phyloP scores from a whole-genome alignment of 53 echinoderm and acorn worm species.

The Patiria pectinifera region DNA sequence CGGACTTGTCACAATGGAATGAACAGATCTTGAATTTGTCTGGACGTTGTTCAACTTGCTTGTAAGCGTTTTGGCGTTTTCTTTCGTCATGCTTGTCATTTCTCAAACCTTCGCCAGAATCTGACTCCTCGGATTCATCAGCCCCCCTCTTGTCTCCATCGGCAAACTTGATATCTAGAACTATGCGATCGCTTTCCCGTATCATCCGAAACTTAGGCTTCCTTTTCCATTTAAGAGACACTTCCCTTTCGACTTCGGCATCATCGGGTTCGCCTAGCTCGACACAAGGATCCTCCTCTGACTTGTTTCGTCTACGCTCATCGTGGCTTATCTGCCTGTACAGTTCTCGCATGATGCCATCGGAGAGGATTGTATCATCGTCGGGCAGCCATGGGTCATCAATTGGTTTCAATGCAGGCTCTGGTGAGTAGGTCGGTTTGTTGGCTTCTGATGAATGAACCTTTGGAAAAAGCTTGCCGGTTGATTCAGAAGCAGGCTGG shows the following conservation, averaged over 20 bases:
- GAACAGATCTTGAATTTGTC: slow-evolving; percentile 53
- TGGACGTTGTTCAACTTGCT: slow-evolving; percentile 4
- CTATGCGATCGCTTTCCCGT: slow-evolving; percentile 22
- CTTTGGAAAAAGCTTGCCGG: neutral
- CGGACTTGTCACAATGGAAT: slow-evolving; percentile 47
- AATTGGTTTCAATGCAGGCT: neutral
- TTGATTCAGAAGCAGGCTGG: neutral
- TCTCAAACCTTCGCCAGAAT: neutral
- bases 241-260: neutral
- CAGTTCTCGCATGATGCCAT: slow-evolving; percentile 79
- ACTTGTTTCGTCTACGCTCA: slow-evolving; percentile 39
- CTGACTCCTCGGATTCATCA: neutral
- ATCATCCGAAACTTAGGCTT: slow-evolving; percentile 30
- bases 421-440: neutral
- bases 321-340: slow-evolving; percentile 68
- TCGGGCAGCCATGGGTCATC: slow-evolving; percentile 39
- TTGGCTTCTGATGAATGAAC: neutral
- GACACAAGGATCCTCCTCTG: neutral
- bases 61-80: neutral
- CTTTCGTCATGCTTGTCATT: slow-evolving; percentile 9
- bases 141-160: neutral
- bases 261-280: neutral
- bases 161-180: neutral
- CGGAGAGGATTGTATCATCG: slow-evolving; percentile 60
- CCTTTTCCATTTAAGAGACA: neutral